Base-by-base conservation (phyloP, 2,797 vertebrate species). In the Chaetodon trifasciatus region DNA sequence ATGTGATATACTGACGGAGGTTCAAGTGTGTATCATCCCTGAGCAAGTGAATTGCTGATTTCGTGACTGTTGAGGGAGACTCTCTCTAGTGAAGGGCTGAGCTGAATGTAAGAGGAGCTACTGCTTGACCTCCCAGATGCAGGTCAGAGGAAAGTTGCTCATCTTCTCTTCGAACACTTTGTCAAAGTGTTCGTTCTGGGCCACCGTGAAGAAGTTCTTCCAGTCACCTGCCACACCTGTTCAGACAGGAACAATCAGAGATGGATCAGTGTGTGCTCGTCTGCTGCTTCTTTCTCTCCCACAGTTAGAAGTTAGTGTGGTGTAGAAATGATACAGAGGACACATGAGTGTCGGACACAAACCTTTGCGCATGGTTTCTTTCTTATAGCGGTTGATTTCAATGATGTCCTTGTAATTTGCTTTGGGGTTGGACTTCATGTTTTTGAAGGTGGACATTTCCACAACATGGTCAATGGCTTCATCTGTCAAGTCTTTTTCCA, bases 181-280 rank as follows among this genome's bases (percentile, higher is more conserved):
- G 37, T 78, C 67, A 64, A 82, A 86, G 21, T 39, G 44, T 32
- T 83, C 62, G 15, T 81, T 81, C 63, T 81, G 77, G n/a, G 66
- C 70, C 56, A 74, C 70, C 1, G 85, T 75, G 61, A 81, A 69
- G 40, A 37, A 6, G 57, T 78, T 75, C 67, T 75, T 83, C 85
- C 85, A 80, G 71, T 78, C 75, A 39, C 75, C 84, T 93, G 94
- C 89, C 89, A 86, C 89, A 93, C 95, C 96, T 95, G 95, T 94
- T 24, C 42, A 40, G 12, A 64, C 10, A 52, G 37, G 46, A 21
- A 46, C 15, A 23, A 17, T 56, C 19, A 32, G 28, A 63, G 57
- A 62, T 8, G 53, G 12, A 32, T 9, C 3, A 0, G 15, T 32
- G 23, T 61, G 21, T 49, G 12, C 17, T 49, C 28, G 40, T 65